These are phyloP conservation scores for Thunnus thynnus DNA, from an alignment of 2,113 vertebrate species.

Conservation along the genomic window DNA sequence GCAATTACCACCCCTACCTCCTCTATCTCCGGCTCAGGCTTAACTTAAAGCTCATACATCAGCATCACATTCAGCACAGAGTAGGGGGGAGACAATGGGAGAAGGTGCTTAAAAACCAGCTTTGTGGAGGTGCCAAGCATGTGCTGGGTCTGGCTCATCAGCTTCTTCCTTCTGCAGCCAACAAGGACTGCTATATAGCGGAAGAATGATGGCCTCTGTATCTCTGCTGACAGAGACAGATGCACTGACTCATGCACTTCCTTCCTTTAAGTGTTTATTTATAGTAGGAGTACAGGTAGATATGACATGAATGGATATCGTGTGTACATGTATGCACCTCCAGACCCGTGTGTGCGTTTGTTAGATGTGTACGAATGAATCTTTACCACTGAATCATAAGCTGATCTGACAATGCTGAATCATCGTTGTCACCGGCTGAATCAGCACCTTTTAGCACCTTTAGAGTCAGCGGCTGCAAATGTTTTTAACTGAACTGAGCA, in stretches of 20 bases:
- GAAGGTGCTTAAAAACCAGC: constrained; percentile 18
- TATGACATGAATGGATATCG: no score
- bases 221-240: constrained; percentile 41
- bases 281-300: no score
- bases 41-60: constrained; percentile 24
- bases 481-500: background rate
- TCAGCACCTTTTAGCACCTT: no score
- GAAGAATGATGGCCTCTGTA: constrained; percentile 19
- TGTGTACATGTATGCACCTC: no score
- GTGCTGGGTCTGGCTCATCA: background rate
- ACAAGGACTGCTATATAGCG: constrained; percentile 28
- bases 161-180: constrained; percentile 25
- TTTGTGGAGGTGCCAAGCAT: constrained; percentile 21
- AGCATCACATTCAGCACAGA: background rate
- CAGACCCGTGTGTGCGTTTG: background rate
- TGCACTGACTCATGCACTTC: constrained; percentile 21
- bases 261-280: no score
- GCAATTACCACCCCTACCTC: constrained; percentile 20
- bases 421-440: no score
- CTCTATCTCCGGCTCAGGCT: constrained; percentile 21
- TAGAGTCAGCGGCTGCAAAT: no score
- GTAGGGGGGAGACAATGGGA: constrained; percentile 14
- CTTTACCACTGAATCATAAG: no score
- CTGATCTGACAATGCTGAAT: no score
- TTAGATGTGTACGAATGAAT: background rate